Base-by-base conservation (phyloP, 1,140 invertebrate genomes). In the Carposina sasakii region DNA sequence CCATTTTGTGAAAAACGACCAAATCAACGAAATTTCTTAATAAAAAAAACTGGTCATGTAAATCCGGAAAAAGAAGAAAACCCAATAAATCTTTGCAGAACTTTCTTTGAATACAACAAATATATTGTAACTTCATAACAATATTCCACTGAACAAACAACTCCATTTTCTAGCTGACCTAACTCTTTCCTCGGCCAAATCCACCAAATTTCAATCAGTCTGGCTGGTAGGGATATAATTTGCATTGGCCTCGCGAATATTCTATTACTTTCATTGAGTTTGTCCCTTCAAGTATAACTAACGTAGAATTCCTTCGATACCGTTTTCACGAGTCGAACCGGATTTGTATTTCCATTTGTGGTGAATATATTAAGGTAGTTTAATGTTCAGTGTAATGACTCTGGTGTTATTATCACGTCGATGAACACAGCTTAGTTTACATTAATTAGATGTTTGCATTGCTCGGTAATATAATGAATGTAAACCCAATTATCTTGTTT, bases 221-320 rank as follows among this genome's bases (percentile, higher is more conserved):
- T 53, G 50, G 33, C 48, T 61, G 58, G 49, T 44, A 28, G 6
- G 12, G 24, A 37, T 42, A 30, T 37, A 43, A 48, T 54, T 54
- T 54, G 40, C 45, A 54, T 48, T 33, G 17, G 30, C 10, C 17
- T 17, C 22, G 19, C 31, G 16, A 37, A 53, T 47, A 48, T 43
- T 37, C 13, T 20, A 8, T 40, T 41, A 37, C 40, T 40, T n/a
- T 40, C 13, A 54, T 54, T 54, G 41, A 45, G 46, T 36, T 44
- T 54, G 46, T 9, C 34, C 24, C 34, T 44, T 13, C 23, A 26
- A 43, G 33, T 44, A 48, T 46, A 22, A 21, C 43, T 46, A 49
- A 37, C 30, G 22, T 12, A 43, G 43, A 47, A 53, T 43, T 15
- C 30, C 15, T 4, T 4, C 9, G 39, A 37, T 37, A 44, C 13